Conservation (phyloP, 2,113 vertebrate species). For the Paracanthobrama guichenoti region DNA sequence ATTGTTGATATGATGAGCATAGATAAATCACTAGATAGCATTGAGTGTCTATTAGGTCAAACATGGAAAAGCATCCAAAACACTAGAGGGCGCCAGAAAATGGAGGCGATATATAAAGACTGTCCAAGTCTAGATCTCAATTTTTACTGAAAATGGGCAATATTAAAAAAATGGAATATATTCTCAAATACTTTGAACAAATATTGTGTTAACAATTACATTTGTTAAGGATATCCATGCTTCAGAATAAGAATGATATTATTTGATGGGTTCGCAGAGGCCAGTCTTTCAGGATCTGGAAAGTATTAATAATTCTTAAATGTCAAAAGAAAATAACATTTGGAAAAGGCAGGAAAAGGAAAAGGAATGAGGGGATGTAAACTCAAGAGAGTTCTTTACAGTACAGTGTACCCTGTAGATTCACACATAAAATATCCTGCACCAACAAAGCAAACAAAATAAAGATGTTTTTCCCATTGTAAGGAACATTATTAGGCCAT, state of each 20-base stretch:
- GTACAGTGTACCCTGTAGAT: conserved; percentile 76
- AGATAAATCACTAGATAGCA: conserved; percentile 8
- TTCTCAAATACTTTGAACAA: background rate
- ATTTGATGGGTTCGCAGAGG: background rate
- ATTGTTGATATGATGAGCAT: background rate
- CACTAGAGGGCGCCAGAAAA: conserved; percentile 39
- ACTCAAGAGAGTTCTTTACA: conserved; percentile 59
- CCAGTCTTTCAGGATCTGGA: background rate
- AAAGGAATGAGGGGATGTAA: background rate
- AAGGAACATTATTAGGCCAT: background rate
- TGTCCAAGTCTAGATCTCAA: background rate
- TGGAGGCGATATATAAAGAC: background rate
- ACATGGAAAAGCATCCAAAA: background rate
- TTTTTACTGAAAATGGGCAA: background rate
- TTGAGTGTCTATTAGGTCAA: background rate
- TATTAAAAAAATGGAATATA: background rate
- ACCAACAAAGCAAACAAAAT: conserved; percentile 11
- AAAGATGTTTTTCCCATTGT: background rate
- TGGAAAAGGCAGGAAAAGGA: background rate
- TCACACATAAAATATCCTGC: conserved; percentile 64
- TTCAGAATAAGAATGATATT: background rate
- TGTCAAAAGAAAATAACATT: background rate
- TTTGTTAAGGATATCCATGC: background rate
- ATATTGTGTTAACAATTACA: background rate
- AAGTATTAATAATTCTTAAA: background rate